Evolutionary conservation across 2,797 vertebrate genomes (phyloP), one percentile per base, ranked within the genome.

Genomic region (Enteromius unitaeniatus): DNA sequence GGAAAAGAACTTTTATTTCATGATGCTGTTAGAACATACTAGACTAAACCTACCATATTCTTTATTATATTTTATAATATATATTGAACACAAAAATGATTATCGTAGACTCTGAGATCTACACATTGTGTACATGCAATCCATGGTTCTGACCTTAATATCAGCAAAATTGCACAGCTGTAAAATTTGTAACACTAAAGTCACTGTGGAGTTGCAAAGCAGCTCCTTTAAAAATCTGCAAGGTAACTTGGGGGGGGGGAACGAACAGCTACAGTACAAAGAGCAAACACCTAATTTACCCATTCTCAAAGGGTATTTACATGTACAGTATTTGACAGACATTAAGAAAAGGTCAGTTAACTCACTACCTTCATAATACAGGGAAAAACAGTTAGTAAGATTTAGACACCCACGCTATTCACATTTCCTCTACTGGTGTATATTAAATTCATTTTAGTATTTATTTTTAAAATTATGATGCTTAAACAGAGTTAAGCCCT

Each of bases 1-100:
- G 55, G 70, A 87, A 88, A 83, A 72, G 55, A 28, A 8, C n/a
- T 47, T 86, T 87, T 85, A 89, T 89, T 88, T 88, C 64, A 86
- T 87, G 73, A 73, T 80, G 47, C 37, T 81, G 40, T 83, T 78
- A 77, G 73, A 79, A 81, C 79, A 86, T 70, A 80, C 83, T 81
- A 86, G 15, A 70, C 87, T 88, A 87, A 68, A 79, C 42, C 81
- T 87, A 88, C 47, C 58, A 77, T 86, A 76, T 62, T 68, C 31
- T 86, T 75, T 83, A 83, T 28, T 78, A 83, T 86, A 86, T 81
- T 83, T 83, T 49, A 87, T 86, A 65, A 83, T 80, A 78, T 84
- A 82, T 70, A 81, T 75, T 60, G 26, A 17, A 81, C 74, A 82
- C 67, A 81, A 82, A 84, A 0, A 1, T 4, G 62, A 67, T 73